Conservation (phyloP, 2,888 invertebrate species). For the Drosophila maculinotata region DNA sequence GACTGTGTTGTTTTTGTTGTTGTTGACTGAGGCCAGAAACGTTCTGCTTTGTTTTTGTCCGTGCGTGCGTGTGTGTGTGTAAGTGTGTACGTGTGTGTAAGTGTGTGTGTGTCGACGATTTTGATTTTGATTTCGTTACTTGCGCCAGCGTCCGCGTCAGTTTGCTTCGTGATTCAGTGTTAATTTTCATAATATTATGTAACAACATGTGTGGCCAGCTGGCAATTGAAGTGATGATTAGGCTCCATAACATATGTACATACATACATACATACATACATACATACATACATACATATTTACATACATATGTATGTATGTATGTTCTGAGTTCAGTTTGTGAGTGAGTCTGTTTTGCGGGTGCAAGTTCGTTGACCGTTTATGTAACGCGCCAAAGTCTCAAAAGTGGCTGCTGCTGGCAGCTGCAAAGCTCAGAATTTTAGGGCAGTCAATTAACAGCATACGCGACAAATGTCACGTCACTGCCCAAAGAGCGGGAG, state of each 20-base stretch:
- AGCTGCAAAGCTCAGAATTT: constrained; percentile 63
- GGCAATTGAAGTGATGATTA: constrained; percentile 14
- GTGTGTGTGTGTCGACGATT: constrained; percentile 47
- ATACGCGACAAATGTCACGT: constrained; percentile 64
- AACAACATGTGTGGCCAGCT: constrained; percentile 69
- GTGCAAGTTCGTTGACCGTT: constrained; percentile 61
- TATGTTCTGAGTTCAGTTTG: constrained; percentile 1
- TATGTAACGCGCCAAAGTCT: constrained; percentile 62
- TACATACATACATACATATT: not conserved
- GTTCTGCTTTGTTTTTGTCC: constrained; percentile 39
- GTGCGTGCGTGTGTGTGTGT: constrained; percentile 4
- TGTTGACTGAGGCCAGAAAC: constrained; percentile 11
- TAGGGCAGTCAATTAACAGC: constrained; percentile 59
- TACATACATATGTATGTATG: constrained; percentile 5
- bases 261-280: too few species aligned
- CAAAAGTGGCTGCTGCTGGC: constrained; percentile 27
- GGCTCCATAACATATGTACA: not conserved
- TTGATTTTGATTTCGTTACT: constrained; percentile 77
- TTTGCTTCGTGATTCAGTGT: constrained; percentile 74
- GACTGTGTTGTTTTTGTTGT: constrained; percentile 20
- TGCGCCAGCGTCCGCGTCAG: constrained; percentile 63
- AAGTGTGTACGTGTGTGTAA: constrained; percentile 4
- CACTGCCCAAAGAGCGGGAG: constrained; percentile 27
- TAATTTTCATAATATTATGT: constrained; percentile 81
- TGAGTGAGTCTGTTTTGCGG: constrained; percentile 7